Evolutionary conservation across 2,888 invertebrate genomes (phyloP).

Genomic region (Lymantria dispar): DNA sequence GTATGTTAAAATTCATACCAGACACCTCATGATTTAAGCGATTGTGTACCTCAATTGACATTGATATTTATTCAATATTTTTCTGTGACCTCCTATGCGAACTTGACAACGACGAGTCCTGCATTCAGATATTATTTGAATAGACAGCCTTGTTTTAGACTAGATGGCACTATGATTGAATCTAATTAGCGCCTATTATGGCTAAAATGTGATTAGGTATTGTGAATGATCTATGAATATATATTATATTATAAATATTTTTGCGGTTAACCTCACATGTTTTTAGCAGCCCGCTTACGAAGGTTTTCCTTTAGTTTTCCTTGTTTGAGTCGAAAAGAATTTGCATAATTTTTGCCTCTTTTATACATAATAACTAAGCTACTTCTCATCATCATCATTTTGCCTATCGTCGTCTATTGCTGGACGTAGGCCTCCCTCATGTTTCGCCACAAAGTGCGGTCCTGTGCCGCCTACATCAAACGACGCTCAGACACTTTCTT

Average conservation of each 20-base stretch:
- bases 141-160: slow-evolving; percentile 27
- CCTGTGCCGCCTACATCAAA: too few relatives aligned
- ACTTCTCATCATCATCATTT: too few relatives aligned
- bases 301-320: slow-evolving; percentile 2
- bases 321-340: too few relatives aligned
- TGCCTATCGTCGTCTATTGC: too few relatives aligned
- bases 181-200: slow-evolving; percentile 17
- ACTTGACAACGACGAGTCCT: slow-evolving; percentile 5
- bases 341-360: too few relatives aligned
- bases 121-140: slow-evolving; percentile 16
- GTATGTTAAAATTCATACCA: slow-evolving; percentile 5
- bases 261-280: slow-evolving; percentile 1
- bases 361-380: too few relatives aligned
- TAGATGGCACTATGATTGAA: slow-evolving; percentile 10
- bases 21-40: slow-evolving; percentile 1
- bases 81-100: slow-evolving; percentile 11
- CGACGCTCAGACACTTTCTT: too few relatives aligned
- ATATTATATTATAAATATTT: neutral
- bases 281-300: neutral
- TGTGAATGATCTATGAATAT: neutral
- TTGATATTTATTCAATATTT: slow-evolving; percentile 3
- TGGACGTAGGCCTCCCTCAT: too few relatives aligned
- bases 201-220: slow-evolving; percentile 3
- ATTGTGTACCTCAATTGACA: slow-evolving; percentile 2
- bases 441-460: too few relatives aligned